Evolutionary conservation across 1,140 invertebrate genomes (phyloP), one percentile per base, ranked within the genome.

Genomic region (Bathynomus jamesi): DNA sequence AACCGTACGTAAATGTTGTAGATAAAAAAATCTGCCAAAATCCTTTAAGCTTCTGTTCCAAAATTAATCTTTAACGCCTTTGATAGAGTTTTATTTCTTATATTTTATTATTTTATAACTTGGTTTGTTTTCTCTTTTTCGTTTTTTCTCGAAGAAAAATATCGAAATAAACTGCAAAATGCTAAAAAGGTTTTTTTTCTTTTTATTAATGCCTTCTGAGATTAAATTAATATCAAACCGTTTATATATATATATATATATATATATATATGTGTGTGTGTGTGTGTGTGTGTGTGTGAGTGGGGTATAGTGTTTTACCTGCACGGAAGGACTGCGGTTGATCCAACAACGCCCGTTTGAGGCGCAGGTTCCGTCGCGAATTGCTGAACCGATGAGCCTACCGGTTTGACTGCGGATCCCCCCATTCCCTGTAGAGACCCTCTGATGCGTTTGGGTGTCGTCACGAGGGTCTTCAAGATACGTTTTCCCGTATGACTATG

Each of bases 301-400:
- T 53, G 2, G 13, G 13, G 11, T 53, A 11, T 3, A 69, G 11
- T 17, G 7, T 4, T 10, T 28, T 31, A 70, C 69, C 69, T 70
- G 69, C 69, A 70, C 27, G 69, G 69, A 63, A 70, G 62, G 24
- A 70, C 69, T 24, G 64, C 69, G 7, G 69, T 70, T 40, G 69
- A 70, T 3, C 69, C 69, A 32, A 70, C 61, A 7, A 70, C 69
- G 3, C 61, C 69, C 7, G 62, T 70, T 29, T 70, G 69, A 21
- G 69, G 69, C 10, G 69, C 69, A 0, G 69, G 69, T 30, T 70
- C 29, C n/a, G 69, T 70, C 28, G 69, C 69, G 24, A 70, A 70
- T 4, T 60, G 61, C 24, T 70, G 69, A 13, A 30, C 65, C 21
- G 21, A 17, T 2, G 40, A 21, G 21, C 40, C 40, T 17, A 21